Base-by-base conservation (phyloP, 2,888 invertebrate genomes). In the Thera britannica region DNA sequence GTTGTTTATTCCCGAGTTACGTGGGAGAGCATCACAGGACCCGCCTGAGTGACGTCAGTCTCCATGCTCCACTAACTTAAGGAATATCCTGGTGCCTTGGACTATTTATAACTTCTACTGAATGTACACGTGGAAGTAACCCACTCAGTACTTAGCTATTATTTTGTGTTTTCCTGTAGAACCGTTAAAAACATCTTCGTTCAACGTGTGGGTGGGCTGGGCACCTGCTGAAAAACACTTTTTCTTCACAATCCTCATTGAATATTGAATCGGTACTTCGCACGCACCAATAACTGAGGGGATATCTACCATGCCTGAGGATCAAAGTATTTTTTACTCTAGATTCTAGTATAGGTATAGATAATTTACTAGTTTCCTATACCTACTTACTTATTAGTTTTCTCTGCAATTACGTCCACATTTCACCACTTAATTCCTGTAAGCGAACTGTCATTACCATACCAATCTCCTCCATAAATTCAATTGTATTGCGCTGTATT, bases 401-500 rank as follows among this genome's bases (percentile, higher is more conserved):
- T 54, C 51, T 48, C 38, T 48, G 12, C 48, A 38, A 59, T 48
- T 55, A 55, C 54, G 12, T 11, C 23, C 23, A 46, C 46, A 55
- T 34, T 23, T 44, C 41, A 56, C 65, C 55, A 61, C 46, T 62
- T 54, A 51, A 44, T 59, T 60, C 8, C 57, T 34, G 58, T 11
- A 58, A 35, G 35, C 23, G 51, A 55, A 11, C 62, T 59, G 62
- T 62, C 62, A 62, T 65, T 62, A 62, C 56, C 57, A 55, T 46
- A 51, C 62, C 69, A 62, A 65, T 62, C 65, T 69, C 65, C 46
- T 36, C 36, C 65, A 62, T 66, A 65, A 59, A 69, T 69, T 69
- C 65, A 69, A 69, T 69, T 65, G 65, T 66, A 68, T 65, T 65
- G 57, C 64, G 58, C n/a, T 60, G 67, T 73, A 70, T 69, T 72